Base-by-base conservation (phyloP, 2,888 invertebrate species). In the Noctua janthe region DNA sequence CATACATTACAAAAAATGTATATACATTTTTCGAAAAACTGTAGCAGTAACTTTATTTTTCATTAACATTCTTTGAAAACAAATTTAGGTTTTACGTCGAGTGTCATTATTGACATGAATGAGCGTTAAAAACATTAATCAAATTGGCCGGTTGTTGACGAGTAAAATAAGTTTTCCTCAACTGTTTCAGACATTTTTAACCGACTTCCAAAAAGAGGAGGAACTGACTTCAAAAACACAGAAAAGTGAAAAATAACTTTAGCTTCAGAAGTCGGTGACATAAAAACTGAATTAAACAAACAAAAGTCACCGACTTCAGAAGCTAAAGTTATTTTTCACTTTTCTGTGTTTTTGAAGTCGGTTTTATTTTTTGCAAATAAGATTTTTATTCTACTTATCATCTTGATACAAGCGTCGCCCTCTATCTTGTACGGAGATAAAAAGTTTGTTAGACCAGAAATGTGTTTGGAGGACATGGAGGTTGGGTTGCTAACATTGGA, bases 331-430 rank as follows among this genome's bases (percentile, higher is more conserved):
- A 29, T 29, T 29, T 29, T 29, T 29, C 29, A 29, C 29, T 29
- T 29, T 29, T 29, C 29, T 29, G 29, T 29, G 29, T 29, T 29
- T 29, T 29, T 29, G 29, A 29, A 29, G 29, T 29, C 29, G 29
- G 29, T 29, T 29, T 29, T 29, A 29, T 29, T 29, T 29, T 29
- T 29, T 29, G 1, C 29, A 29, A 29, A 29, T 1, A 29, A 29
- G 29, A 29, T 29, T 29, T 29, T 29, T 29, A 29, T 29, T 13
- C 10, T 43, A 20, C 3, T 23, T 23, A 4, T 47, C 7, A 54
- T 82, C 69, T 20, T 71, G 39, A 10, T 43, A 51, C 43, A 29
- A 56, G 47, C 7, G 13, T 47, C 64, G 79, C 79, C 86, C 71
- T 83, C 85, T 85, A 23, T 71, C 56, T 1, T 49, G 2, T 4